phyloP scores from a whole-genome alignment of 1,140 invertebrate species.

The Drosophila lowei region DNA sequence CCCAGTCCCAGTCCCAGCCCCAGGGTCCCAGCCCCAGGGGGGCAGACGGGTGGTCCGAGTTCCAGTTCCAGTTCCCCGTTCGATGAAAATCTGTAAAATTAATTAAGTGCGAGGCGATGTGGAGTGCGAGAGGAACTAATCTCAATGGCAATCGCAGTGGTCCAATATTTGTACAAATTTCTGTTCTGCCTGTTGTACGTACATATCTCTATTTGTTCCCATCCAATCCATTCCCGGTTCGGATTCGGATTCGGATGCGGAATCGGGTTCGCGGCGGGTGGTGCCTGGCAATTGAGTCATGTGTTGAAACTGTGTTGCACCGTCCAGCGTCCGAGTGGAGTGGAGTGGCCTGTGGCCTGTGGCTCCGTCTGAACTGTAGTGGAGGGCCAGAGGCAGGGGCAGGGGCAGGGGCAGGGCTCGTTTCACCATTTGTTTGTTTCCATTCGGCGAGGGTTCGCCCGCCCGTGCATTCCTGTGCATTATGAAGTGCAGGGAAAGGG shows the following conservation, averaged over 20 bases:
- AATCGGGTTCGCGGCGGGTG: slow-evolving; percentile 44
- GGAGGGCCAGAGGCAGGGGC: neutral
- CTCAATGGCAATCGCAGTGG: slow-evolving; percentile 13
- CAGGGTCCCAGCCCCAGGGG: neutral
- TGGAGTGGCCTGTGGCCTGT: neutral
- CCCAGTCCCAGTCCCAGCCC: too few species aligned
- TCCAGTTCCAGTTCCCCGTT: slow-evolving; percentile 5
- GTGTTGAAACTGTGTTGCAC: slow-evolving; percentile 50
- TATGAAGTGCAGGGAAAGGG: slow-evolving; percentile 24
- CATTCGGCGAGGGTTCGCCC: slow-evolving; percentile 7
- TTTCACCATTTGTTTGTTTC: slow-evolving; percentile 38
- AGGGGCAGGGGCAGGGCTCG: neutral
- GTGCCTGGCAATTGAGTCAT: slow-evolving; percentile 44
- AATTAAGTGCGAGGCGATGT: slow-evolving; percentile 68
- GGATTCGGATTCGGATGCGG: neutral
- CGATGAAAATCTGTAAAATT: slow-evolving; percentile 43
- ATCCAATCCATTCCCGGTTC: slow-evolving; percentile 9
- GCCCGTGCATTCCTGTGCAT: too few species aligned
- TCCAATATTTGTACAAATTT: slow-evolving; percentile 44
- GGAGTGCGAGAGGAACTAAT: slow-evolving; percentile 9
- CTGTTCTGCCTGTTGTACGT: slow-evolving; percentile 7
- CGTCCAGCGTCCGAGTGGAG: slow-evolving; percentile 29
- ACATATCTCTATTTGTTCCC: slow-evolving; percentile 20
- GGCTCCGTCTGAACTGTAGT: slow-evolving; percentile 1
- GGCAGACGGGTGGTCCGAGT: slow-evolving; percentile 28